phyloP scores from a whole-genome alignment of 2,888 invertebrate species.

The Acheta domesticus region DNA sequence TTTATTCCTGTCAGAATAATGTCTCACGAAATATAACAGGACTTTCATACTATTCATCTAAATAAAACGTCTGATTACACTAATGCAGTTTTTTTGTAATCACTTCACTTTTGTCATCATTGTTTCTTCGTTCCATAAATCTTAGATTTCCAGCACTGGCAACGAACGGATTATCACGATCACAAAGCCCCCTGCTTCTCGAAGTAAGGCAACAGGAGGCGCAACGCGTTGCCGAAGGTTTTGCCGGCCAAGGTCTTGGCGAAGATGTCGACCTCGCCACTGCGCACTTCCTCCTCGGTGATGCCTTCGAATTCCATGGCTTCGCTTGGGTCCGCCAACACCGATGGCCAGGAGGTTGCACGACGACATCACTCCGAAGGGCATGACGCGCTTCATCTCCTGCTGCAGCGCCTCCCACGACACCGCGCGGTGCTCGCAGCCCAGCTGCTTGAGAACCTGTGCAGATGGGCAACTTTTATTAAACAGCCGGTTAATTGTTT shows the following conservation, averaged over 20 bases:
- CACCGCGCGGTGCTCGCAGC: background rate
- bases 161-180: background rate
- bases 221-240: conserved; percentile 22
- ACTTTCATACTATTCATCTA: too few relatives aligned
- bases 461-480: too few relatives aligned
- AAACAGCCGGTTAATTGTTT: too few relatives aligned
- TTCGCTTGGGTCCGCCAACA: conserved; percentile 37
- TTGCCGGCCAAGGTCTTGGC: conserved; percentile 26
- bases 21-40: too few relatives aligned
- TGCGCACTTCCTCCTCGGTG: conserved; percentile 25
- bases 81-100: too few relatives aligned
- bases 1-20: too few relatives aligned
- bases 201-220: conserved; percentile 25
- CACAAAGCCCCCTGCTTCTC: conserved; percentile 29
- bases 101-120: too few relatives aligned
- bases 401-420: conserved; percentile 38
- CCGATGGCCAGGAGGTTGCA: conserved; percentile 38
- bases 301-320: conserved; percentile 30
- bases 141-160: background rate
- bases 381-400: conserved; percentile 38
- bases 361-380: conserved; percentile 39
- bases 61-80: too few relatives aligned
- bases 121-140: too few relatives aligned
- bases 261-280: background rate
- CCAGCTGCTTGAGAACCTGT: conserved; percentile 12